Conservation (phyloP, 1,140 invertebrate genomes). For the Heliconius congener region DNA sequence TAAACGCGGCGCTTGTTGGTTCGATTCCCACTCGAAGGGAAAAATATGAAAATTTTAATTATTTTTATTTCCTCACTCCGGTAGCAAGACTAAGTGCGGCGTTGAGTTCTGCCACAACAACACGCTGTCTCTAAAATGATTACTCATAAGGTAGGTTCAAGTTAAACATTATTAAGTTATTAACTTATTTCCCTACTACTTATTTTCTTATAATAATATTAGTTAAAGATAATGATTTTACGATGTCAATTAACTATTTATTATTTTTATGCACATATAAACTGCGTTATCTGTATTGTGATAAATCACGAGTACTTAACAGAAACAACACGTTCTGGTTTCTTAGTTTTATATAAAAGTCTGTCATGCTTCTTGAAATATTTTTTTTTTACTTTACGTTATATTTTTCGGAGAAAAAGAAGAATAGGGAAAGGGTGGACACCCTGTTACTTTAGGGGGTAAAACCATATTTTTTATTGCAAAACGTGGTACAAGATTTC, state of each 20-base stretch:
- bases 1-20: too few species aligned
- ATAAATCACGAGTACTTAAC: neutral
- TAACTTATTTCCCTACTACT: neutral
- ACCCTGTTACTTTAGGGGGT: too few species aligned
- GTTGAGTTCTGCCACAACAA: too few species aligned
- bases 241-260: neutral
- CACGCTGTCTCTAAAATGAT: too few species aligned
- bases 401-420: neutral
- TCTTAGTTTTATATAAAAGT: neutral
- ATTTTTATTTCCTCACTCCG: too few species aligned
- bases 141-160: neutral
- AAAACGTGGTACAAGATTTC: neutral
- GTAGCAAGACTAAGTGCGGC: too few species aligned
- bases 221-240: neutral
- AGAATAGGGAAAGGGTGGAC: too few species aligned
- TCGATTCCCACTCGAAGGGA: too few species aligned
- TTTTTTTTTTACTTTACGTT: too few species aligned
- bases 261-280: conserved; percentile 2
- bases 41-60: too few species aligned
- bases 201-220: neutral
- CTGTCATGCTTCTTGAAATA: too few species aligned
- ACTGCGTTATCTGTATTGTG: neutral
- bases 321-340: neutral
- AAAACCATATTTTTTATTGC: neutral
- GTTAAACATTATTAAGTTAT: neutral